Evolutionary conservation across 2,888 invertebrate genomes (phyloP), one percentile per base, ranked within the genome.

Genomic region (Eumerus sabulonum): DNA sequence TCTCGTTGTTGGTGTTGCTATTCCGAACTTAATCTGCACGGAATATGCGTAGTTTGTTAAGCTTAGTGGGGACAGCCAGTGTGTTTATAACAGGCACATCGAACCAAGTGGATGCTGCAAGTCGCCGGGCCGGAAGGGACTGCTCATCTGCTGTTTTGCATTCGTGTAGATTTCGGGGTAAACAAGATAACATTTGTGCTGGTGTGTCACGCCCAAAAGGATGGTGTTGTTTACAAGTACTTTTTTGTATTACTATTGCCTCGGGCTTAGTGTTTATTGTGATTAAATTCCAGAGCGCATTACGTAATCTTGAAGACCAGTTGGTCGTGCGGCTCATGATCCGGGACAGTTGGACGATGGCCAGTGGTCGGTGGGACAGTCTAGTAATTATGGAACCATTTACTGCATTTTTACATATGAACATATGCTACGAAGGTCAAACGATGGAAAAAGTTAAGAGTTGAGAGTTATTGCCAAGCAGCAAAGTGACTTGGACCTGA

Each of bases 51-150:
- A 53, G 59, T 48, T 67, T 60, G 73, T 54, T 66, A n/a, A n/a
- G n/a, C n/a, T n/a, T n/a, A n/a, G n/a, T 27, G 40, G 48, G 53
- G 59, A 48, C 60, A n/a, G n/a, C 59, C 18, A 36, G 50, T 59
- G 54, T n/a, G 47, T 56, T 42, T 54, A 36, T 62, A 62, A 54
- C 62, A 68, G 59, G 70, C 54, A 71, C 56, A 62, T 14, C 60
- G 68, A 9, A 9, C 27, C 40, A 36, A 40, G 47, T n/a, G 18
- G 50, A 36, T 36, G 50, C 42, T 50, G 40, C 35, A 1, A 9
- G 17, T 11, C 11, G 59, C 1, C 11, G 18, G 13, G 44, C n/a
- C 7, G 9, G 5, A 9, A 16, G 16, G 27, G 12, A 36, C 36
- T 36, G 36, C 27, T 60, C 47, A 62, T 60, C 60, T 48, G 60